phyloP scores from a whole-genome alignment of 2,797 vertebrate species.

The Chlorospingus flavigularis region DNA sequence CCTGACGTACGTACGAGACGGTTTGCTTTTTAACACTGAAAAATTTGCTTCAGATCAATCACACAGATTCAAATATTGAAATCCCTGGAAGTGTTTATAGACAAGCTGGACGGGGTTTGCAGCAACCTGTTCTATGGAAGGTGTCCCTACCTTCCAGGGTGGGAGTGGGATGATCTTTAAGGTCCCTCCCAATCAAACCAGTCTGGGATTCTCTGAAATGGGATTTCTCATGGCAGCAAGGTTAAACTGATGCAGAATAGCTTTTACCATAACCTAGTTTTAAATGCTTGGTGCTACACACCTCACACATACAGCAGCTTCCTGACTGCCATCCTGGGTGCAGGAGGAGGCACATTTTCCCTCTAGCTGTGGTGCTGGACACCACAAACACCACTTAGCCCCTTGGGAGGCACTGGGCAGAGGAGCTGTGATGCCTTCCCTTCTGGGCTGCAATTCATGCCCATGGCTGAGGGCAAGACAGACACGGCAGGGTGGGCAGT shows the following conservation, averaged over 20 bases:
- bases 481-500: neutral
- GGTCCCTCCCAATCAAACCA: neutral
- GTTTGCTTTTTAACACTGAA: no score
- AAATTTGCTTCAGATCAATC: neutral
- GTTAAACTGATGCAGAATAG: neutral
- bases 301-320: neutral
- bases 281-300: neutral
- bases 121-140: neutral
- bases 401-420: accelerated
- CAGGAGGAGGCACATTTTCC: neutral
- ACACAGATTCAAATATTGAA: neutral
- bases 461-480: neutral
- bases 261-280: neutral
- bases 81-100: neutral
- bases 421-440: neutral
- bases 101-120: neutral
- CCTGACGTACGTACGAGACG: no score
- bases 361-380: neutral
- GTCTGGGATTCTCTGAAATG: neutral
- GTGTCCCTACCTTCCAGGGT: neutral
- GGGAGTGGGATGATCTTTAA: neutral
- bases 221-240: neutral
- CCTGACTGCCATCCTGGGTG: neutral
- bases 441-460: neutral
- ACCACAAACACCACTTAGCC: neutral